A percentile compares a stretch with the other conserved stretches of the same genome.
phyloP scores from a whole-genome alignment of 1,140 invertebrate species.

The Zaprionus taronus region DNA sequence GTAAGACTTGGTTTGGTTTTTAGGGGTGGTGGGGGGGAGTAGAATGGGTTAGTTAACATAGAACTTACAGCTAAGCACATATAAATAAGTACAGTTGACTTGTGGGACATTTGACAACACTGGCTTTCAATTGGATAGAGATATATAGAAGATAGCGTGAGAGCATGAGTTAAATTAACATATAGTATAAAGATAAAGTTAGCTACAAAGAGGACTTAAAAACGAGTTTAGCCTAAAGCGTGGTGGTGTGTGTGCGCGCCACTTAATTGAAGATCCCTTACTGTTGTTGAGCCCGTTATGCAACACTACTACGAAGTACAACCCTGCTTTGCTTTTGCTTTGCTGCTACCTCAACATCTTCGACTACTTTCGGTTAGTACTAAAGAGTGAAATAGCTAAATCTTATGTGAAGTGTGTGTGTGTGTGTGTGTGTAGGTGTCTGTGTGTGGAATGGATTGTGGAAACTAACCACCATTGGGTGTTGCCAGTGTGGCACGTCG shows the following conservation, averaged over 20 bases:
- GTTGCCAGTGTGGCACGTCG: slow-evolving; percentile 77
- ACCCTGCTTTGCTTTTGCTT: slow-evolving; percentile 23
- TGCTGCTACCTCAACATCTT: slow-evolving; percentile 12
- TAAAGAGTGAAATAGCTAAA: slow-evolving; percentile 36
- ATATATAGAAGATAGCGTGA: slow-evolving; percentile 10
- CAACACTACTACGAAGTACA: slow-evolving; percentile 35
- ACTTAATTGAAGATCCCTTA: slow-evolving; percentile 47
- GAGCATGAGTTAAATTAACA: slow-evolving; percentile 36
- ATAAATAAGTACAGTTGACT: slow-evolving; percentile 55
- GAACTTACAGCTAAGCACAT: slow-evolving; percentile 50
- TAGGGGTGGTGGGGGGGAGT: slow-evolving; percentile 19
- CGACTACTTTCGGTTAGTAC: slow-evolving; percentile 36
- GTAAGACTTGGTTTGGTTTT: not conserved
- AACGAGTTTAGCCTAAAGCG: slow-evolving; percentile 36
- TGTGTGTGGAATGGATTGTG: slow-evolving; percentile 22
- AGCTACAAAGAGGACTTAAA: slow-evolving; percentile 46
- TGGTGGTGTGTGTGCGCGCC: slow-evolving; percentile 7
- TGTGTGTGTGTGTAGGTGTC: slow-evolving; percentile 22
- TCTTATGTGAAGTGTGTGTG: slow-evolving; percentile 5
- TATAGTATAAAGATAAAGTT: slow-evolving; percentile 34
- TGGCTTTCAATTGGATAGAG: slow-evolving; percentile 16
- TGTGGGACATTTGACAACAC: slow-evolving; percentile 50
- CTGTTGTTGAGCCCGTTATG: slow-evolving; percentile 38
- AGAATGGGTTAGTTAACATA: slow-evolving; percentile 30
- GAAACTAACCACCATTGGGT: slow-evolving; percentile 83